Conservation (phyloP, 2,888 invertebrate genomes). For the Ennomos fuscantarius region DNA sequence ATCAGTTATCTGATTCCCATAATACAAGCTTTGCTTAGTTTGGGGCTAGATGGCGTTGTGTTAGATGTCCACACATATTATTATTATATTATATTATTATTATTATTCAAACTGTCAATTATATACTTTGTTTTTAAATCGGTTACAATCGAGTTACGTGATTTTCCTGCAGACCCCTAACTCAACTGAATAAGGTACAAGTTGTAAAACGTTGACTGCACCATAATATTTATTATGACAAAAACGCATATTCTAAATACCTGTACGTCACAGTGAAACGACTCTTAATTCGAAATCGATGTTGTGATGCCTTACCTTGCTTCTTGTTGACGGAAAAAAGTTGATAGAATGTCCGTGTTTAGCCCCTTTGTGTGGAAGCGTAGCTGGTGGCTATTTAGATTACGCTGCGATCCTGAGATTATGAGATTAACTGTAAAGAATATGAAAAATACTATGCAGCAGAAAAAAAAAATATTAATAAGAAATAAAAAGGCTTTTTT, state of each 20-base stretch:
- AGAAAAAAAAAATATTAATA: no score
- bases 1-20: no score
- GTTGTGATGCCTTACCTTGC: slow-evolving; percentile 47
- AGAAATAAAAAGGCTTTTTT: no score
- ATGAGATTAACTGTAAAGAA: background rate
- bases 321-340: slow-evolving; percentile 48
- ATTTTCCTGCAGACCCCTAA: slow-evolving; percentile 6
- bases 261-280: slow-evolving; percentile 46
- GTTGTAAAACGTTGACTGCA: slow-evolving; percentile 29
- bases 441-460: background rate
- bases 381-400: background rate
- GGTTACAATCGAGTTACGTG: no score
- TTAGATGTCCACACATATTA: no score
- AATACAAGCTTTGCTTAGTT: no score
- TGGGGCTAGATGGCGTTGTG: no score
- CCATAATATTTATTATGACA: slow-evolving; percentile 31
- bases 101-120: no score
- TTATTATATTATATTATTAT: no score
- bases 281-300: slow-evolving; percentile 58
- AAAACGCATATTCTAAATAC: slow-evolving; percentile 44
- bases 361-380: slow-evolving; percentile 11
- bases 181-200: slow-evolving; percentile 26
- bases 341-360: slow-evolving; percentile 46
- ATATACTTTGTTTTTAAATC: no score
- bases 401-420: background rate